Conservation (phyloP, 2,113 vertebrate genomes). For the Danio rerio region GRCz12tu NC_133190.1:29041001-29041500, state of each 20-base stretch:
- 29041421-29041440: slow-evolving; percentile 87
- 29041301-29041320: slow-evolving; percentile 92
- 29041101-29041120: neutral
- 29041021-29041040: neutral
- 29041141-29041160: too few relatives aligned
- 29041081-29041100: neutral
- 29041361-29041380: slow-evolving; percentile 87
- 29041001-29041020: slow-evolving; percentile 81
- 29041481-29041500: neutral
- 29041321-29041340: slow-evolving; percentile 90
- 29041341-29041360: slow-evolving; percentile 89
- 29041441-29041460: slow-evolving; percentile 79
- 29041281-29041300: slow-evolving; percentile 97
- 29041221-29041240: slow-evolving; percentile 3
- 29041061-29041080: too few relatives aligned
- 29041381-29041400: slow-evolving; percentile 83
- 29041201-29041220: too few relatives aligned
- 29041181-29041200: too few relatives aligned
- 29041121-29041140: too few relatives aligned
- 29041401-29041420: slow-evolving; percentile 76
- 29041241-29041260: slow-evolving; percentile 80
- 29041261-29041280: slow-evolving; percentile 96
- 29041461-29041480: neutral
- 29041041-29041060: neutral
- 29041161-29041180: too few relatives aligned